Conservation (phyloP, 2,797 vertebrate species). For the Ataeniobius toweri region DNA sequence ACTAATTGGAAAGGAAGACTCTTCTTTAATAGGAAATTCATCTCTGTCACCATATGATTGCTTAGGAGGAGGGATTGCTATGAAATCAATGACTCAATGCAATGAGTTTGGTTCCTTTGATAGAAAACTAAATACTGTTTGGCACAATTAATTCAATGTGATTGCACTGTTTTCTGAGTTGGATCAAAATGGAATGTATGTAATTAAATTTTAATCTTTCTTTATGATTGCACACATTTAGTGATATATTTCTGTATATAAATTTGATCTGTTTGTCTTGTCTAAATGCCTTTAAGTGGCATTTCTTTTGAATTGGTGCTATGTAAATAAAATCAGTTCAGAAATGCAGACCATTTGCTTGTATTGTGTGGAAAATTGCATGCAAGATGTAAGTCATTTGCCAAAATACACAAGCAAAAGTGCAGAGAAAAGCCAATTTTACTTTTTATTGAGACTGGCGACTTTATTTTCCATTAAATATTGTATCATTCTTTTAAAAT, state of each 20-base stretch:
- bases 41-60: not conserved
- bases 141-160: not conserved
- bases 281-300: not conserved
- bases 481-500: not conserved
- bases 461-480: slow-evolving; percentile 22
- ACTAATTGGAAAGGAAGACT: too few species aligned
- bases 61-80: not conserved
- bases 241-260: not conserved
- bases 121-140: not conserved
- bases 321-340: not conserved
- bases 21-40: too few species aligned
- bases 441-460: slow-evolving; percentile 11
- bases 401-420: not conserved
- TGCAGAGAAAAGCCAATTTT: slow-evolving; percentile 17
- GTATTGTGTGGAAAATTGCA: not conserved
- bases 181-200: not conserved
- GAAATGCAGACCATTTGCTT: not conserved
- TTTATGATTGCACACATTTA: not conserved
- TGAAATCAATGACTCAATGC: not conserved
- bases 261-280: not conserved
- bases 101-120: not conserved
- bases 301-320: not conserved
- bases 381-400: not conserved
- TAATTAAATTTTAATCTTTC: not conserved
- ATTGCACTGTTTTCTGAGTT: not conserved